These are phyloP conservation scores for Pachyrhynchus sulphureomaculatus DNA, from an alignment of 1,140 invertebrate species.

Conservation along the genomic window DNA sequence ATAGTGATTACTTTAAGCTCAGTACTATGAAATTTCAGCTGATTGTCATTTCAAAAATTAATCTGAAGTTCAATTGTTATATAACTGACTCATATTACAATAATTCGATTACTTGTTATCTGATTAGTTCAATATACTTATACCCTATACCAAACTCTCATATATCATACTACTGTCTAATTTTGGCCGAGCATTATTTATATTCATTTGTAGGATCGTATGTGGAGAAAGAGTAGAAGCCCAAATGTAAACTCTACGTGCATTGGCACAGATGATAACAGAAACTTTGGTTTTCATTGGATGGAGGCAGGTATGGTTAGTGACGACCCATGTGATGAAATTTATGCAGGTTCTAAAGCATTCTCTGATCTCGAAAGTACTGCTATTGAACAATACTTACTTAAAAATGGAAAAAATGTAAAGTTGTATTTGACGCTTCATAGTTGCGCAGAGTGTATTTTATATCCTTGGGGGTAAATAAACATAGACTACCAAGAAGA, in stretches of 20 bases:
- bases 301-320: constrained; percentile 63
- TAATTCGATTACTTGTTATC: no score
- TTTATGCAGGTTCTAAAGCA: constrained; percentile 65
- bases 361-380: constrained; percentile 77
- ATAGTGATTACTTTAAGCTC: no score
- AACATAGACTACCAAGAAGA: background rate
- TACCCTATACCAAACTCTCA: no score
- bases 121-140: no score
- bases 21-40: no score
- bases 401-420: constrained; percentile 52
- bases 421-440: constrained; percentile 71
- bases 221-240: constrained; percentile 67
- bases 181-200: no score
- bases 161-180: no score
- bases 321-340: constrained; percentile 62
- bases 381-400: constrained; percentile 58
- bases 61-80: no score
- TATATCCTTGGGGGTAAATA: constrained; percentile 70
- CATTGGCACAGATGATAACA: constrained; percentile 64
- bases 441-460: constrained; percentile 63
- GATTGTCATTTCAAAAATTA: no score
- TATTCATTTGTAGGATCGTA: constrained; percentile 56
- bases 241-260: constrained; percentile 45
- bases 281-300: constrained; percentile 71
- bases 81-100: no score